Evolutionary conservation across 2,797 vertebrate genomes (phyloP).

Genomic region (Lateolabrax maculatus): DNA sequence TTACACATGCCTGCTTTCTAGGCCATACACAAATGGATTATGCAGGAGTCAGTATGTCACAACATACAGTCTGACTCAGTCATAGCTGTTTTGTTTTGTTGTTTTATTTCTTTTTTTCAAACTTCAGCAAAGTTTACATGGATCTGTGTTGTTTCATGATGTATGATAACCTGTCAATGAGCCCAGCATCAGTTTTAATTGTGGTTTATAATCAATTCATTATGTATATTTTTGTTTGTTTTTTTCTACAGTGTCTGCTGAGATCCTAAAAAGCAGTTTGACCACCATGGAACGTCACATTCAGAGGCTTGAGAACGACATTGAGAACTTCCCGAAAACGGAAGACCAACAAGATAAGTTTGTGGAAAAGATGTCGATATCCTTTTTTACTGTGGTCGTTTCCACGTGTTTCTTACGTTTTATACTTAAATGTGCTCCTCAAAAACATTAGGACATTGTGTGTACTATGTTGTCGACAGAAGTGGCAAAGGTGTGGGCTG

Average conservation of each 20-base stretch:
- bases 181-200: not conserved
- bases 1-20: conserved; percentile 51
- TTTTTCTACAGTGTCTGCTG: conserved; percentile 91
- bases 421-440: not conserved
- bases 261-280: conserved; percentile 93
- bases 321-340: conserved; percentile 92
- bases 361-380: conserved; percentile 98
- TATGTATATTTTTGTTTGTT: not conserved
- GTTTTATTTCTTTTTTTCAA: conserved; percentile 10
- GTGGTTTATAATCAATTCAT: conserved; percentile 1
- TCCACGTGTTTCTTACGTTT: not conserved
- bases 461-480: conserved; percentile 34
- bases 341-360: conserved; percentile 94
- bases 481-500: conserved; percentile 41
- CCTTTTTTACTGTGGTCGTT: conserved; percentile 85
- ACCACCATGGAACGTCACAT: conserved; percentile 94
- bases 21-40: conserved; percentile 63
- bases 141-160: not conserved
- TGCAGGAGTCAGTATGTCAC: conserved; percentile 55
- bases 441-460: not conserved
- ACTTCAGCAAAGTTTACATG: not conserved
- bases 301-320: conserved; percentile 91
- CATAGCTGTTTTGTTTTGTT: too few relatives aligned
- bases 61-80: conserved; percentile 6
- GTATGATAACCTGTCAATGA: not conserved